These are phyloP conservation scores for silkworm (Bombyx mori) DNA, from an alignment of 1,140 invertebrate species.

Conservation along the genomic window DNA sequence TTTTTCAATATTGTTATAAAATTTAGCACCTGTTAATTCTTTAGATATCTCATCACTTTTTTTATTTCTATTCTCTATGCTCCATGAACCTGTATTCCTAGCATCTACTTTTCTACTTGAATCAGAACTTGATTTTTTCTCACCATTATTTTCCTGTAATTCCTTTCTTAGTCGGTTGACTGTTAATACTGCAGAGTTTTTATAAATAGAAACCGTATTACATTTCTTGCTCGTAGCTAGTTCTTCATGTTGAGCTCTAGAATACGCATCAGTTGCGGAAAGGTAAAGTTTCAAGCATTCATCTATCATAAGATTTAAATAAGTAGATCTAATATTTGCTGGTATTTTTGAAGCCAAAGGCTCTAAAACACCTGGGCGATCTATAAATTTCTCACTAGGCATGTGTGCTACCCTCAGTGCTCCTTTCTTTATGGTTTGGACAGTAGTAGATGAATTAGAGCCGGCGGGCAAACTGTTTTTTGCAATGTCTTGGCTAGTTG, in stretches of 20 bases:
- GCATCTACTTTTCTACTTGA: conserved; percentile 9
- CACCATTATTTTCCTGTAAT: conserved; percentile 65
- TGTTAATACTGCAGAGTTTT: conserved; percentile 86
- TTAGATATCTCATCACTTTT: conserved; percentile 47
- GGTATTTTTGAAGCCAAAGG: conserved; percentile 85
- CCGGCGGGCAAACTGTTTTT: conserved; percentile 36
- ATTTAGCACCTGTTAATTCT: conserved; percentile 69
- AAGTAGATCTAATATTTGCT: conserved; percentile 85
- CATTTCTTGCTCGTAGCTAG: conserved; percentile 83
- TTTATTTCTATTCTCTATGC: conserved; percentile 75
- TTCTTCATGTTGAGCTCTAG: conserved; percentile 83
- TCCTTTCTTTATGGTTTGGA: conserved; percentile 79
- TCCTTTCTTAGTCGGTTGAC: conserved; percentile 83
- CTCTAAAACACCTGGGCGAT: conserved; percentile 74
- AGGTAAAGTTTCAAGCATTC: conserved; percentile 86
- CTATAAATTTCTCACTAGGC: conserved; percentile 67
- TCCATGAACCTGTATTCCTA: conserved; percentile 74
- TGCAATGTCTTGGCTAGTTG: conserved; percentile 19
- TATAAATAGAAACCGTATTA: conserved; percentile 84
- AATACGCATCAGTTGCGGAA: conserved; percentile 79
- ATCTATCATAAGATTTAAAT: conserved; percentile 89
- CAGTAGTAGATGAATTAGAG: conserved; percentile 68
- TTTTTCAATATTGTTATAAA: conserved; percentile 69
- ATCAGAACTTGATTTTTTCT: conserved; percentile 50
- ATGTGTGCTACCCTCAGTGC: conserved; percentile 78